Evolutionary conservation across 2,113 vertebrate species (phyloP), one percentile per base, ranked within the genome.

Genomic region (Melanotaenia duboulayi): DNA sequence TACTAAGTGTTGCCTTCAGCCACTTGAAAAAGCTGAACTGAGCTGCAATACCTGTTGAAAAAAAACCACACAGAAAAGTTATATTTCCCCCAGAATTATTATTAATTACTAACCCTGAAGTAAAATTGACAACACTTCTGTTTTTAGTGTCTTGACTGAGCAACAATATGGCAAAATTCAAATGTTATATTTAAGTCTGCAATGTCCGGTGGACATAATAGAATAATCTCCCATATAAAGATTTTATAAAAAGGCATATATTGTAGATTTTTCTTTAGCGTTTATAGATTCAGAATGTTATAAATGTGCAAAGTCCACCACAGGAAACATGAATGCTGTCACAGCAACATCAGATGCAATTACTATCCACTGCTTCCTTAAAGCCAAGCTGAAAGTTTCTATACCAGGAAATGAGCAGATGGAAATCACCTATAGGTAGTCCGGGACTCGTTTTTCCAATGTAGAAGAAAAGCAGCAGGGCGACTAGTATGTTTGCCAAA

Each of bases 401-500:
- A 50, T 24, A 50, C 37, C 40, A 48, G 48, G 24, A 59, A 40
- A 64, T 58, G n/a, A 59, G 28, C 22, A n/a, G 32, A 32, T 54
- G 39, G 0, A 46, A 61, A 13, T 94, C 90, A 98, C 98, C 98
- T 83, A 78, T 92, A 32, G 95, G 95, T 56, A 99, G 93, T 44
- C 98, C 97, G 25, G 98, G 97, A 75, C 93, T 99, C 66, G 94
- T 89, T 91, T 91, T 94, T 28, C 97, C 96, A 0, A 99, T 99
- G 91, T 99, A 99, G 89, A 98, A 91, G 90, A 95, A 98, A 48
- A 99, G 90, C 51, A 97, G 32, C 71, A 95, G 57, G 0, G 95
- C 97, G 7, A 95, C 71, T 7, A 90, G 89, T 58, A 99, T 94
- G 85, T 95, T 98, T 70, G 93, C 82, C 32, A 98, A 87, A 16